Evolutionary conservation across 1,140 invertebrate genomes (phyloP).

Genomic region (Neoseiulus cucumeris): DNA sequence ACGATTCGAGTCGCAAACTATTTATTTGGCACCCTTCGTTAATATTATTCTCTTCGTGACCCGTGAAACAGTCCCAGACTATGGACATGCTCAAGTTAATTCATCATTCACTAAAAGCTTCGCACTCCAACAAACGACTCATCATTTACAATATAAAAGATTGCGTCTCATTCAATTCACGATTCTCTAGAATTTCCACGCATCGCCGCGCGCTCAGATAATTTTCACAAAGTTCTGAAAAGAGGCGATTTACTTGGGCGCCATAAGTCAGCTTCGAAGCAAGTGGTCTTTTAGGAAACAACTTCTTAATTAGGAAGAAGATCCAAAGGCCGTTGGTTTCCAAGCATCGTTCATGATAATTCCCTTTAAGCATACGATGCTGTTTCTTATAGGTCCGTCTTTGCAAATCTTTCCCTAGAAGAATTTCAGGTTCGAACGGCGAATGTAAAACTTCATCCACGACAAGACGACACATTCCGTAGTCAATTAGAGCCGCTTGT

Average conservation of each 20-base stretch:
- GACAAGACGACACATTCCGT: constrained; percentile 2
- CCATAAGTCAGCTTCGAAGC: neutral
- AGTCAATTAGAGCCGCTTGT: neutral
- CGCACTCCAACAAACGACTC: too few species aligned
- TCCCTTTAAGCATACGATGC: neutral
- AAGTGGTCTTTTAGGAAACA: neutral
- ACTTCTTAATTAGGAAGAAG: neutral
- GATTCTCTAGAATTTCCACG: neutral
- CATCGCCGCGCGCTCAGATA: neutral
- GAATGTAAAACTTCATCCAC: neutral
- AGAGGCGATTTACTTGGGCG: neutral
- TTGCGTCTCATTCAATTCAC: too few species aligned
- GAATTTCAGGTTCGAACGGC: neutral
- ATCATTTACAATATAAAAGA: too few species aligned
- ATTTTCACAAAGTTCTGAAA: neutral
- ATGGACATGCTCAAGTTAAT: too few species aligned
- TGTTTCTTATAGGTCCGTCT: neutral
- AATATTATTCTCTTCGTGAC: too few species aligned
- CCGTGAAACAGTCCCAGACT: too few species aligned
- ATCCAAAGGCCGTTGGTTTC: constrained; percentile 5
- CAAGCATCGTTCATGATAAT: neutral
- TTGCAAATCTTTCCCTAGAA: neutral
- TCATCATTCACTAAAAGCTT: too few species aligned
- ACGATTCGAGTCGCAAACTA: too few species aligned
- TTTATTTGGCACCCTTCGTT: too few species aligned